A percentile compares a stretch with the other conserved stretches of the same genome.
phyloP scores from a whole-genome alignment of 2,113 vertebrate genomes.

The Plecturocebus donacophilus region DNA sequence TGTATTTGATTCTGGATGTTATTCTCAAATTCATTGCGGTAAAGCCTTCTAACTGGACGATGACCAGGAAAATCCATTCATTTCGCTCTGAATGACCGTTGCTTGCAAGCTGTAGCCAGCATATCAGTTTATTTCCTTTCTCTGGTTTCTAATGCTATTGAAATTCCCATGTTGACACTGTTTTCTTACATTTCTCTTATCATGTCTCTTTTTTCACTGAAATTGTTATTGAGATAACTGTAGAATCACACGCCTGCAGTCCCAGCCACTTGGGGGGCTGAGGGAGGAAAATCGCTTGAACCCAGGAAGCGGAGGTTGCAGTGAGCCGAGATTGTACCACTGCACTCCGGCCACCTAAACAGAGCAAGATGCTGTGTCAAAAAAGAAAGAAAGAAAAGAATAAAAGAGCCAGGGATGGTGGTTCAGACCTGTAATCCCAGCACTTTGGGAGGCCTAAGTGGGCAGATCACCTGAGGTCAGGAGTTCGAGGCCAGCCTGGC shows the following conservation, averaged over 20 bases:
- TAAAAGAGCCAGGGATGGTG: too few species aligned
- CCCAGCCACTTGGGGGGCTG: too few species aligned
- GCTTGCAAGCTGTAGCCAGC: not conserved
- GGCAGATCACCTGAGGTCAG: too few species aligned
- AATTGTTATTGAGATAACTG: not conserved
- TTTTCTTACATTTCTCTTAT: not conserved
- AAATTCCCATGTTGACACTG: fast-evolving
- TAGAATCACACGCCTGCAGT: not conserved
- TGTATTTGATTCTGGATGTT: not conserved
- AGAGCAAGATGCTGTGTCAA: too few species aligned
- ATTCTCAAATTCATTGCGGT: not conserved
- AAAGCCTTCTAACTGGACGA: not conserved
- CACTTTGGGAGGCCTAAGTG: not conserved
- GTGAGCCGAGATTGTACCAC: too few species aligned
- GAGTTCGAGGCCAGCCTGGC: too few species aligned
- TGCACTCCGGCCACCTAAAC: too few species aligned
- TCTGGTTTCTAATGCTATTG: not conserved
- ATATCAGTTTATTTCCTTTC: not conserved
- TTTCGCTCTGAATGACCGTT: fast-evolving
- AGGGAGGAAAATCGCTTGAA: too few species aligned
- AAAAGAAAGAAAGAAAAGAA: too few species aligned
- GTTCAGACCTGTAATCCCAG: too few species aligned
- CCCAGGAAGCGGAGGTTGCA: too few species aligned
- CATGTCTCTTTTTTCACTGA: not conserved
- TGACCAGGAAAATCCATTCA: not conserved